phyloP scores from a whole-genome alignment of 1,140 invertebrate species.

The Drosophila athabasca region DNA sequence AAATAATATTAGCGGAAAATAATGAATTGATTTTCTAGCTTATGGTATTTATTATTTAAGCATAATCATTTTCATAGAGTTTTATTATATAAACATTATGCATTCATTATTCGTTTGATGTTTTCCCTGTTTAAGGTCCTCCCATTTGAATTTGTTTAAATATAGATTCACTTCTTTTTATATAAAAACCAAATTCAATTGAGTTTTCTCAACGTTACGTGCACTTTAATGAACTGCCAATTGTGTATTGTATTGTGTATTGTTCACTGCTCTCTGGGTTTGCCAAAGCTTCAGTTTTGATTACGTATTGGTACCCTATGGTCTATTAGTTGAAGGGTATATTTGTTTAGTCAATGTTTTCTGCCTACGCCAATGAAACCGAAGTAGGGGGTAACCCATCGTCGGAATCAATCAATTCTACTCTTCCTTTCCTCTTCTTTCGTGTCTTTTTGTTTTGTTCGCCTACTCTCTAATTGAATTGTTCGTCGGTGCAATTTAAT shows the following conservation, averaged over 20 bases:
- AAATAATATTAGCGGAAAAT: no score
- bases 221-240: slow-evolving; percentile 51
- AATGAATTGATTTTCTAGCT: background rate
- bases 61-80: no score
- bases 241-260: slow-evolving; percentile 50
- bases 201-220: slow-evolving; percentile 43
- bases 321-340: no score
- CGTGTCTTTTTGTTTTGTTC: slow-evolving; percentile 9
- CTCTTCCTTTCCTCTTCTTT: background rate
- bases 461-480: slow-evolving; percentile 63
- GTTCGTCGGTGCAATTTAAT: slow-evolving; percentile 65
- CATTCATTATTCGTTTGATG: no score
- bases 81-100: no score
- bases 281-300: slow-evolving; percentile 7
- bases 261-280: slow-evolving; percentile 31
- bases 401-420: no score
- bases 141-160: slow-evolving; percentile 28
- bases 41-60: background rate
- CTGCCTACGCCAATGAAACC: no score
- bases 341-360: no score
- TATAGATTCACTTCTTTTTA: slow-evolving; percentile 10
- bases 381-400: no score
- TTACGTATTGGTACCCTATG: background rate
- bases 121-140: background rate
- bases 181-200: slow-evolving; percentile 14